Evolutionary conservation across 2,113 vertebrate genomes (phyloP).

Genomic region (Perognathus longimembris): DNA sequence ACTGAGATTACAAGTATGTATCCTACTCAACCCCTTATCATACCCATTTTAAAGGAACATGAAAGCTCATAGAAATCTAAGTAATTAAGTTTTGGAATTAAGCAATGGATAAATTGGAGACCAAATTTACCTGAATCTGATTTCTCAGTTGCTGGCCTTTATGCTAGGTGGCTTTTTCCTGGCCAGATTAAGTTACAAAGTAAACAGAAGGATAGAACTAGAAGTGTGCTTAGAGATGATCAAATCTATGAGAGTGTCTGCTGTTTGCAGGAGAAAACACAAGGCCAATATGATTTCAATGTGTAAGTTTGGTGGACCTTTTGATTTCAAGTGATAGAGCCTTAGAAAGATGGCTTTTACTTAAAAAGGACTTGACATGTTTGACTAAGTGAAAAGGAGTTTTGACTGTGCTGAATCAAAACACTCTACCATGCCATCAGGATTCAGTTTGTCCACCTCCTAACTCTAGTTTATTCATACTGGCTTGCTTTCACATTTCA

Average conservation of each 20-base stretch:
- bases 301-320: background rate
- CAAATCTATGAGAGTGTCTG: background rate
- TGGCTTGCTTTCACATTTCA: background rate
- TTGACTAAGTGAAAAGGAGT: background rate
- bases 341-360: background rate
- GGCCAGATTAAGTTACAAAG: background rate
- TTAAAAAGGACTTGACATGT: background rate
- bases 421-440: too few relatives aligned
- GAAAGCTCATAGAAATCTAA: background rate
- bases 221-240: background rate
- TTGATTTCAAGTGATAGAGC: background rate
- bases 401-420: background rate
- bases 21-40: background rate
- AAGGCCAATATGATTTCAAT: background rate
- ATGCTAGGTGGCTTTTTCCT: background rate
- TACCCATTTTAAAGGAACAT: background rate
- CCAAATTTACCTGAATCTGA: background rate
- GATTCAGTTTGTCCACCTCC: background rate
- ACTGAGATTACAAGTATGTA: too few relatives aligned
- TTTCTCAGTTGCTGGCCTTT: background rate
- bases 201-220: background rate
- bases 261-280: background rate
- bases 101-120: background rate
- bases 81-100: background rate
- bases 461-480: background rate